These are phyloP conservation scores for Scaptodrosophila latifasciaeformis DNA, from an alignment of 2,888 invertebrate species.

Conservation along the genomic window DNA sequence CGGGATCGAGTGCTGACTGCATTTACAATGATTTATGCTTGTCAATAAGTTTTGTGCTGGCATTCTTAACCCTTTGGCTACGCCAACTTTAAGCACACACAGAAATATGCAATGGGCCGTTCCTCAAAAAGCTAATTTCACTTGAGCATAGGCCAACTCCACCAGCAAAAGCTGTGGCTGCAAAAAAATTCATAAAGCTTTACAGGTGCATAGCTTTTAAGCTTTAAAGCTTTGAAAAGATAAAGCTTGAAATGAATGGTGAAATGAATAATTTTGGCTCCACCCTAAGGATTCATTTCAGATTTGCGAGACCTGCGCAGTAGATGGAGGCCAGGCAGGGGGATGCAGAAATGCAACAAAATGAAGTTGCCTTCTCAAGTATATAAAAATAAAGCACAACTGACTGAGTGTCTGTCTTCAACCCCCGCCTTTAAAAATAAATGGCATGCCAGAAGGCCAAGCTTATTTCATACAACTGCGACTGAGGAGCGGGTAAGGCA, in stretches of 20 bases:
- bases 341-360: constrained; percentile 37
- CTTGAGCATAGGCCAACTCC: too few relatives aligned
- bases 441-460: constrained; percentile 29
- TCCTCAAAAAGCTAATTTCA: too few relatives aligned
- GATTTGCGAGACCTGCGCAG: constrained; percentile 47
- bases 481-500: constrained; percentile 1
- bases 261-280: too few relatives aligned
- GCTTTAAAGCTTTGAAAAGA: constrained; percentile 39
- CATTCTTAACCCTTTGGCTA: constrained; percentile 44
- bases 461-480: constrained; percentile 1
- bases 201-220: constrained; percentile 32
- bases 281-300: constrained; percentile 45
- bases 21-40: constrained; percentile 41
- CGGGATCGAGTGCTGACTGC: constrained; percentile 10
- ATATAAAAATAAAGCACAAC: constrained; percentile 24
- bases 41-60: neutral
- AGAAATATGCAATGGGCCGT: too few relatives aligned
- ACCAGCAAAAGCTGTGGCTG: too few relatives aligned
- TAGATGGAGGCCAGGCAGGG: constrained; percentile 17
- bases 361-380: constrained; percentile 63
- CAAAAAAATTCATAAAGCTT: too few relatives aligned
- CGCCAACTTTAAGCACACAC: constrained; percentile 9
- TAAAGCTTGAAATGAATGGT: too few relatives aligned
- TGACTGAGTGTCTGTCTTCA: constrained; percentile 27
- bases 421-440: constrained; percentile 35